Conservation (phyloP, 2,113 vertebrate genomes). For the Nesogale talazaci region DNA sequence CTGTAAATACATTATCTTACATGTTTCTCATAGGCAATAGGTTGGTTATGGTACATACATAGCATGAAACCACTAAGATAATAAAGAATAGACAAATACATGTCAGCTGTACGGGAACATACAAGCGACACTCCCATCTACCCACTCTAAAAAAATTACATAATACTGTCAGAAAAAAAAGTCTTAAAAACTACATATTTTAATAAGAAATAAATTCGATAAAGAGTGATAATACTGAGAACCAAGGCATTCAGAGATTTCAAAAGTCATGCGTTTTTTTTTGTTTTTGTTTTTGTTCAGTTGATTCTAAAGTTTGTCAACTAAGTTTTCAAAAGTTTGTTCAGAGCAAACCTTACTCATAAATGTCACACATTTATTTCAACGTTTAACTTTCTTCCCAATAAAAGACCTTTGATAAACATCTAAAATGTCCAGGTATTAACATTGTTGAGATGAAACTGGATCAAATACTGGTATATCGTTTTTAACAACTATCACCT, state of each 20-base stretch:
- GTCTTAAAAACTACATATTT: slow-evolving; percentile 89
- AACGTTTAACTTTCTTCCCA: slow-evolving; percentile 80
- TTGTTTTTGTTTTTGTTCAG: slow-evolving; percentile 69
- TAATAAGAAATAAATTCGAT: slow-evolving; percentile 91
- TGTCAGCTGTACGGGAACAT: slow-evolving; percentile 88
- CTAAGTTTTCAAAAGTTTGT: slow-evolving; percentile 88
- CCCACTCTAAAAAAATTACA: slow-evolving; percentile 89
- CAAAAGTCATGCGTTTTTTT: slow-evolving; percentile 90
- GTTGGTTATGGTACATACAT: slow-evolving; percentile 93
- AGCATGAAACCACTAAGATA: slow-evolving; percentile 90
- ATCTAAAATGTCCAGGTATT: slow-evolving; percentile 89
- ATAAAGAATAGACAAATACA: slow-evolving; percentile 90
- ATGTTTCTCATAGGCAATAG: slow-evolving; percentile 95
- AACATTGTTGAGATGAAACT: slow-evolving; percentile 89
- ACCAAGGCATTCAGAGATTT: slow-evolving; percentile 91
- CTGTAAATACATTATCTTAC: slow-evolving; percentile 97
- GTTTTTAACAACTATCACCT: slow-evolving; percentile 86
- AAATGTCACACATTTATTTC: slow-evolving; percentile 85
- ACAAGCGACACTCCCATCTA: slow-evolving; percentile 92
- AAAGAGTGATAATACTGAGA: slow-evolving; percentile 92
- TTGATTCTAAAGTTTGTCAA: slow-evolving; percentile 89
- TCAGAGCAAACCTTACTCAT: slow-evolving; percentile 86
- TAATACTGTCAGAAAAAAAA: slow-evolving; percentile 93
- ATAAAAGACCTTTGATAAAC: slow-evolving; percentile 88
- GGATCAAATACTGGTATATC: slow-evolving; percentile 90